Evolutionary conservation across 1,140 invertebrate species (phyloP).

Genomic region (Wasmannia auropunctata): DNA sequence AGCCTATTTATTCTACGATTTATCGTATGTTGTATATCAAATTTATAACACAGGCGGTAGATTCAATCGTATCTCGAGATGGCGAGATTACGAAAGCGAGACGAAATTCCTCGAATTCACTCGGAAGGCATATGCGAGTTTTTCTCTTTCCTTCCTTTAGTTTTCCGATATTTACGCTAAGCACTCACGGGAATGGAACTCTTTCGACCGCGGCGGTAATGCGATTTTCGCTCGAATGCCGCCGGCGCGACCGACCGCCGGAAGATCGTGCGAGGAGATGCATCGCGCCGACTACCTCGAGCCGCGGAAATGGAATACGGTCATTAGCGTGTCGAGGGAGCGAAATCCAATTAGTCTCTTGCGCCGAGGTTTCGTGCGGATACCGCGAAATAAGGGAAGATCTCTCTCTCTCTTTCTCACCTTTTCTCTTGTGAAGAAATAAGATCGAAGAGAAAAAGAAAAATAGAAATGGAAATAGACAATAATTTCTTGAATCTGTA

Average conservation of each 20-base stretch:
- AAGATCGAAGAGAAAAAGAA: conserved; percentile 12
- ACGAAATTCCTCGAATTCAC: not conserved
- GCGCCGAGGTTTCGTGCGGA: conserved; percentile 64
- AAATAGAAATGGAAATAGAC: not conserved
- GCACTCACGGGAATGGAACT: conserved; percentile 61
- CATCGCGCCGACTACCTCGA: conserved; percentile 64
- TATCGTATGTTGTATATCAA: conserved; percentile 2
- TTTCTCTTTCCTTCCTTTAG: not conserved
- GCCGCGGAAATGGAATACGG: conserved; percentile 73
- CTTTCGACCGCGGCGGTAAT: conserved; percentile 64
- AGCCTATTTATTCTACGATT: conserved; percentile 12
- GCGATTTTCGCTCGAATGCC: conserved; percentile 66
- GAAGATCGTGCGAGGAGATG: conserved; percentile 72
- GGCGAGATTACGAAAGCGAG: conserved; percentile 12
- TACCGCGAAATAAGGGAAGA: conserved; percentile 57
- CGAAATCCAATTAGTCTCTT: conserved; percentile 74
- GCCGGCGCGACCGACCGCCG: conserved; percentile 54
- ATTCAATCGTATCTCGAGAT: conserved; percentile 17
- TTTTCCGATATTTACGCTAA: conserved; percentile 27
- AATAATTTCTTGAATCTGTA: not conserved
- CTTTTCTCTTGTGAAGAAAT: not conserved
- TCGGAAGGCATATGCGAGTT: not conserved
- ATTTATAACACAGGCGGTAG: conserved; percentile 15
- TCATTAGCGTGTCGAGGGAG: conserved; percentile 70
- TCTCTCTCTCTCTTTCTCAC: not conserved